Percentiles rank a stretch among this genome's conserved stretches.
phyloP scores from a whole-genome alignment of 2,113 vertebrate species.

The Phalacrocorax aristotelis region DNA sequence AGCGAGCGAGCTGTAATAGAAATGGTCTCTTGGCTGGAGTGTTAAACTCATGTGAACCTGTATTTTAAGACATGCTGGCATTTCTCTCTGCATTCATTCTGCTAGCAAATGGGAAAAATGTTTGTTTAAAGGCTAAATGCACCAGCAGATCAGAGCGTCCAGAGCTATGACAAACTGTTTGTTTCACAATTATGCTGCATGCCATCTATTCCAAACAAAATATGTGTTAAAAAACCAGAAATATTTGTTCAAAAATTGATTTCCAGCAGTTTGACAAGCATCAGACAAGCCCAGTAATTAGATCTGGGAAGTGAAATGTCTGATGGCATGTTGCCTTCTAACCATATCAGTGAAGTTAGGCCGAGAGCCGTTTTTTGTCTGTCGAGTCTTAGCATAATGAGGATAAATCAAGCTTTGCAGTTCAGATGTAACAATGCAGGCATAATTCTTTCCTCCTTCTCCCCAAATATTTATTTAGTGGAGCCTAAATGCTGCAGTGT shows the following conservation, averaged over 20 bases:
- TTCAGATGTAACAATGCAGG: not conserved
- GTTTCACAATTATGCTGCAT: not conserved
- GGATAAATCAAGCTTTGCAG: conserved; percentile 1
- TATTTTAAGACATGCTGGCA: not conserved
- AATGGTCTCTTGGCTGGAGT: not conserved
- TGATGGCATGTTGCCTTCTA: conserved; percentile 32
- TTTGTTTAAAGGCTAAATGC: not conserved
- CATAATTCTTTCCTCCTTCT: not conserved
- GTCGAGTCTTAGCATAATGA: conserved; percentile 4
- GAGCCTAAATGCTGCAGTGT: not conserved
- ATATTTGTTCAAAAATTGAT: not conserved
- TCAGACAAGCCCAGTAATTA: conserved; percentile 73
- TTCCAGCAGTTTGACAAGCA: conserved; percentile 36
- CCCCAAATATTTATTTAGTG: not conserved
- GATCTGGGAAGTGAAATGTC: conserved; percentile 58
- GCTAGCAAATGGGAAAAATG: not conserved
- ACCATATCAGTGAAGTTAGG: not conserved
- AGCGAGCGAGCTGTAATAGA: not conserved
- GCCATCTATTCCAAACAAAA: conserved; percentile 15
- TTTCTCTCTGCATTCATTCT: not conserved
- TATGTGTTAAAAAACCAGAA: not conserved
- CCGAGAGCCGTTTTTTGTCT: conserved; percentile 66
- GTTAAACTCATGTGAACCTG: not conserved
- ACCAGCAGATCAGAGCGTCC: not conserved
- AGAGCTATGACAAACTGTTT: not conserved